phyloP scores from a whole-genome alignment of 2,888 invertebrate genomes.

The Dolichopus griseipennis region DNA sequence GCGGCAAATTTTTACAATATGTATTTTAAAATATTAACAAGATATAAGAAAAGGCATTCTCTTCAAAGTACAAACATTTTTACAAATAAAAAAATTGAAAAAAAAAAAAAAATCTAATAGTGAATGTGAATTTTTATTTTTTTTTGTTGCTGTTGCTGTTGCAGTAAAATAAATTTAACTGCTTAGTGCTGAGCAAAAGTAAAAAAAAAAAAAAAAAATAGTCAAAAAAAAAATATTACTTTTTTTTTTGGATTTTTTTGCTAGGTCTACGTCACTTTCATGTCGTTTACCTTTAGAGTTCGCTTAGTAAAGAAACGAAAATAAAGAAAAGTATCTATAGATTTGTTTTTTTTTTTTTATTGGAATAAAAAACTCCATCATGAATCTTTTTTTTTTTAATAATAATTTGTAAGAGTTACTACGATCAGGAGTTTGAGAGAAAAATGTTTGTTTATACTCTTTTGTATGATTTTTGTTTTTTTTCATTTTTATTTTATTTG shows the following conservation, averaged over 20 bases:
- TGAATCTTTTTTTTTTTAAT: not conserved
- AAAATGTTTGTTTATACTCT: not conserved
- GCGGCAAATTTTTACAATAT: not conserved
- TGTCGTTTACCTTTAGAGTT: constrained; percentile 10
- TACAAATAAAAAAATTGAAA: no score
- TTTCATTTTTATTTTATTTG: not conserved
- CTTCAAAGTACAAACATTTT: no score
- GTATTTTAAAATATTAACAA: no score
- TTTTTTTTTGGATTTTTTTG: not conserved
- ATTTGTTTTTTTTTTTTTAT: not conserved
- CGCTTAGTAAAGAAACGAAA: not conserved
- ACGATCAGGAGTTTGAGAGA: not conserved
- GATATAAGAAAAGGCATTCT: no score
- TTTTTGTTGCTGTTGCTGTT: not conserved
- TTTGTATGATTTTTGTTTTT: not conserved
- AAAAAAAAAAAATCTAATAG: not conserved
- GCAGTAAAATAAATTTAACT: not conserved
- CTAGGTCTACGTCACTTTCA: constrained; percentile 10
- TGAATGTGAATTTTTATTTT: not conserved
- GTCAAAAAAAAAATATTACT: not conserved
- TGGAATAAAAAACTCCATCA: constrained; percentile 1
- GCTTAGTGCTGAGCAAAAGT: not conserved
- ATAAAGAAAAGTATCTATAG: not conserved
- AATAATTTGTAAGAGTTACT: not conserved
- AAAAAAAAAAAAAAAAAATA: not conserved